Evolutionary conservation across 2,113 vertebrate genomes (phyloP).

Genomic region (Geococcyx californianus): DNA sequence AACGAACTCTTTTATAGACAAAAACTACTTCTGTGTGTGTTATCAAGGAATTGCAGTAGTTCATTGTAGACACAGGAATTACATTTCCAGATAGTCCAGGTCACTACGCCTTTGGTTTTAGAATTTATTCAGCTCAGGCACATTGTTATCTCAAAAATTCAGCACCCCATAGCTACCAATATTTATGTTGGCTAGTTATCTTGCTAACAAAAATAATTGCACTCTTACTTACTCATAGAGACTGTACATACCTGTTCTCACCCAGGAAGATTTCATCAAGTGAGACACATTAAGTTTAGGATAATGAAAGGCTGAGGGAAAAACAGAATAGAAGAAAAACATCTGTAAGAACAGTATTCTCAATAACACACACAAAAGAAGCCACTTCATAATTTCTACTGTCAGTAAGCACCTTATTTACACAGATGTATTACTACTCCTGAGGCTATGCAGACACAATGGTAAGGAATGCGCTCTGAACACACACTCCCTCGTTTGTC

Average conservation of each 20-base stretch:
- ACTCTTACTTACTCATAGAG: not conserved
- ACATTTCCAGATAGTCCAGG: not conserved
- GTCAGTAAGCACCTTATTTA: conserved; percentile 41
- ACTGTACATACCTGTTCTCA: conserved; percentile 88
- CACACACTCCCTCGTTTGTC: not conserved
- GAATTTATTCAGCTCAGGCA: not conserved
- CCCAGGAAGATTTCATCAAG: conserved; percentile 91
- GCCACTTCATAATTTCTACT: conserved; percentile 36
- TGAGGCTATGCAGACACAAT: not conserved
- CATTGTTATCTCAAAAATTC: not conserved
- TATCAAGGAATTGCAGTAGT: not conserved
- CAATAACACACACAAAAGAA: conserved; percentile 8
- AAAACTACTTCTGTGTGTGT: not conserved
- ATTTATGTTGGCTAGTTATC: not conserved
- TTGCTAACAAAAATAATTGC: not conserved
- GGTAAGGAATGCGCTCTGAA: not conserved
- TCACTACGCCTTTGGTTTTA: not conserved
- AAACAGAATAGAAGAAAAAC: not conserved
- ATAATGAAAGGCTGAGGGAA: conserved; percentile 88
- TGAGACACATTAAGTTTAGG: conserved; percentile 91
- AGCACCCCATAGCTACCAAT: not conserved
- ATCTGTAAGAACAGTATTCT: not conserved
- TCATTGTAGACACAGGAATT: not conserved
- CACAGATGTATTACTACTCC: conserved; percentile 4
- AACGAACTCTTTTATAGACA: not conserved